Percentiles rank a stretch among this genome's conserved stretches.
Conservation (phyloP, 1,140 invertebrate species). For the Pteromalus puparum region DNA sequence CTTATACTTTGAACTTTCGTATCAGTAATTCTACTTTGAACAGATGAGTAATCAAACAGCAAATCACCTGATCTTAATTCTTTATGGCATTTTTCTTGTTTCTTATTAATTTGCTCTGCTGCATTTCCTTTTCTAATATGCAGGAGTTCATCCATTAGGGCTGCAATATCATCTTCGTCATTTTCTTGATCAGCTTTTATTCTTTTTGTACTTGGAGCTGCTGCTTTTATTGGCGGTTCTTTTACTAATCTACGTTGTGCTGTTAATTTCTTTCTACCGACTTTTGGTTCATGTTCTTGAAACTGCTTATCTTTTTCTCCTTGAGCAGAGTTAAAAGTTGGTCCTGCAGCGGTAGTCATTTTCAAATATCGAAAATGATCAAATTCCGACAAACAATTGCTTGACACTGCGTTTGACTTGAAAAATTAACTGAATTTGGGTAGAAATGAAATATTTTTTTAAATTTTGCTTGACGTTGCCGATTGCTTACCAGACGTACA, state of each 20-base stretch:
- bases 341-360: too few relatives aligned
- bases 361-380: too few relatives aligned
- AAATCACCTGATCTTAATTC: conserved; percentile 99
- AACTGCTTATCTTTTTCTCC: too few relatives aligned
- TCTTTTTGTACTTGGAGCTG: conserved; percentile 77
- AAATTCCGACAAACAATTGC: too few relatives aligned
- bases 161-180: conserved; percentile 94
- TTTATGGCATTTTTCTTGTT: conserved; percentile 92
- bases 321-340: too few relatives aligned
- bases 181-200: conserved; percentile 90
- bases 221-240: conserved; percentile 68
- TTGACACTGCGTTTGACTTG: too few relatives aligned
- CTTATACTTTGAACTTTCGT: conserved; percentile 92
- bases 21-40: conserved; percentile 85
- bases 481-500: too few relatives aligned
- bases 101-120: conserved; percentile 86
- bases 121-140: conserved; percentile 97
- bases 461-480: too few relatives aligned
- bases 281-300: conserved; percentile 92
- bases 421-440: too few relatives aligned
- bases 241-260: conserved; percentile 65
- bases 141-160: conserved; percentile 94
- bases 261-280: conserved; percentile 73
- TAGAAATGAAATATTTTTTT: too few relatives aligned
- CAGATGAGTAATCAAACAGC: conserved; percentile 87